Base-by-base conservation (phyloP, 2,113 vertebrate genomes). In the Leptodactylus fuscus region DNA sequence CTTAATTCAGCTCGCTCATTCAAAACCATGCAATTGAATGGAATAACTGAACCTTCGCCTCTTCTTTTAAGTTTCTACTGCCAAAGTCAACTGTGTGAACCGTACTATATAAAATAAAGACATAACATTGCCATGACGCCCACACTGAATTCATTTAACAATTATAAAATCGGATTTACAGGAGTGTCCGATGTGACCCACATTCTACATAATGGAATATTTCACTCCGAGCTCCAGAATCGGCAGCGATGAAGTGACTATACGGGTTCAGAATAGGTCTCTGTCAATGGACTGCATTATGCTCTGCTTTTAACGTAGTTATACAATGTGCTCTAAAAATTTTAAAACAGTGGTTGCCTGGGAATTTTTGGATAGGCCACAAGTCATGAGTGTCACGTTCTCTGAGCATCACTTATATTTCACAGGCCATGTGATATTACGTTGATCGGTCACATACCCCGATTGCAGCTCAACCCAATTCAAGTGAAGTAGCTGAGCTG, bases 61-160 rank as follows among this genome's bases (percentile, higher is more conserved):
- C 49, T 12, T 12, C 29, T 77, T 76, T 74, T 15, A 79, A 1
- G 22, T 38, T 24, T 34, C 51, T 15, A 41, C 51, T 79, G 51
- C 76, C 51, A 79, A 79, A 79, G 53, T 58, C 20, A 79, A 79
- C 53, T 51, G 3, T 76, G 16, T 69, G 16, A 38, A 24, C 18
- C 32, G 38, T 69, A 10, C 20, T 11, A 69, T 32, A 22, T 36
- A 69, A 69, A 69, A 18, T 36, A 38, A 20, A 36, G n/a, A 22
- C 34, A 18, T 34, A 67, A 67, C 15, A 67, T 5, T 34, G 15
- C 38, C 16, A 69, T 69, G 34, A 38, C 32, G 18, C 32, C 11
- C 29, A 38, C 16, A 20, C 0, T 36, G 29, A 69, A 36, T 20
- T 69, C 1, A 69, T 0, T 34, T 32, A n/a, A n/a, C n/a, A 67